Base-by-base conservation (phyloP, 2,113 vertebrate species). In the Bolborhynchus lineola region DNA sequence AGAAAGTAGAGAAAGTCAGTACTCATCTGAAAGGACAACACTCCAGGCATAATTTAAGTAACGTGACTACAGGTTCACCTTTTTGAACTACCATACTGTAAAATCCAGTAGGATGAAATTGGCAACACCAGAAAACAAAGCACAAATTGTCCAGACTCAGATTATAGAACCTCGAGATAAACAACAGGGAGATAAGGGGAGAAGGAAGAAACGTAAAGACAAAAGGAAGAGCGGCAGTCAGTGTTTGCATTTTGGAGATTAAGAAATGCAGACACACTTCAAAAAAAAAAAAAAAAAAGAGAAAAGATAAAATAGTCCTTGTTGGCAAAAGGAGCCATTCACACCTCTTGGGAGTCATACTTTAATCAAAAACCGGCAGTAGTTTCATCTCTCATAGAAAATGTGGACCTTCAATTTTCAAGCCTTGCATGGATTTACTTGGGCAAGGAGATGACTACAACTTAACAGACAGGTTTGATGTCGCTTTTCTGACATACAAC, bases 121-220 rank as follows among this genome's bases (percentile, higher is more conserved):
- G 94, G 97, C 95, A 95, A 94, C 87, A 84, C 72, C 39, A 81
- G 75, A 95, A 94, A 97, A 95, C 86, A 97, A 95, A 92, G 94
- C 90, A 95, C 88, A 17, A 16, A 86, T 88, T 72, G 71, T 70
- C 97, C 82, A 67, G 81, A 93, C 71, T 72, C 59, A 79, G 89
- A 91, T 87, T 63, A 19, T 24, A 62, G 46, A 86, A 76, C n/a
- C 31, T 42, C 4, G 16, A 71, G 62, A 91, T 24, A 91, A 92
- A 90, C 76, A 86, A 87, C 76, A 1, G 2, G 93, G 86, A 74
- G 71, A 83, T 44, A 68, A 72, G 46, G 79, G 74, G 79, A 89
- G 76, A 88, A 95, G 72, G 79, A 90, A 42, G 62, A 96, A 92
- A 94, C 46, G 11, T 15, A 53, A 80, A 68, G 83, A 95, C 19